Base-by-base conservation (phyloP, 2,888 invertebrate species). In the Nebria brevicollis region DNA sequence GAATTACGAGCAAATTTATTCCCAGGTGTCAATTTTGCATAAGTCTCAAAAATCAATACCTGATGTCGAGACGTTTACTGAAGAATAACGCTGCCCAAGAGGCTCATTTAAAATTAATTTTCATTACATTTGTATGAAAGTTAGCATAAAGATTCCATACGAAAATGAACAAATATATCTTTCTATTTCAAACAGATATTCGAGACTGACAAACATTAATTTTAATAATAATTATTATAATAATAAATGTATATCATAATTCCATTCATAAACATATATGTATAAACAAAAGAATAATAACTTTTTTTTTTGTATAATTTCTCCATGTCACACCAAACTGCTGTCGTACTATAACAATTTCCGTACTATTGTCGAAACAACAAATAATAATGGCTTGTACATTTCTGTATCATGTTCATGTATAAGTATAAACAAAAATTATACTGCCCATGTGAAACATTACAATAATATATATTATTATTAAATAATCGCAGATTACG, bases 371-470 rank as follows among this genome's bases (percentile, higher is more conserved):
- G 75, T 80, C 75, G 75, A 75, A 74, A 66, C 66, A 66, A 25
- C 25, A 70, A 11, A 80, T 25, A 72, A 34, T 66, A 75, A 80
- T 80, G 75, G 75, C 80, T 80, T 80, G 70, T 80, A 80, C 34
- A 34, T 34, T 34, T 34, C 34, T 80, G 80, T 80, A 70, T 80
- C 75, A 20, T 20, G 75, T 75, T 80, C 80, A 75, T 80, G 75
- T 80, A 80, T 34, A 34, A 75, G 75, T 80, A 80, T 75, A 70
- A 75, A 75, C 75, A 34, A 34, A 34, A 80, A 75, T 75, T 77
- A 77, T 80, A 80, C 80, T 80, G 80, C 80, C 80, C 80, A 80
- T 80, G 80, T 80, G 80, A 80, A 64, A 70, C 41, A 80, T 75
- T 75, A 80, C 80, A 80, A 80, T 80, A 80, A 80, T 66, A 75